phyloP scores from a whole-genome alignment of 2,113 vertebrate species.

The Alligator sinensis region DNA sequence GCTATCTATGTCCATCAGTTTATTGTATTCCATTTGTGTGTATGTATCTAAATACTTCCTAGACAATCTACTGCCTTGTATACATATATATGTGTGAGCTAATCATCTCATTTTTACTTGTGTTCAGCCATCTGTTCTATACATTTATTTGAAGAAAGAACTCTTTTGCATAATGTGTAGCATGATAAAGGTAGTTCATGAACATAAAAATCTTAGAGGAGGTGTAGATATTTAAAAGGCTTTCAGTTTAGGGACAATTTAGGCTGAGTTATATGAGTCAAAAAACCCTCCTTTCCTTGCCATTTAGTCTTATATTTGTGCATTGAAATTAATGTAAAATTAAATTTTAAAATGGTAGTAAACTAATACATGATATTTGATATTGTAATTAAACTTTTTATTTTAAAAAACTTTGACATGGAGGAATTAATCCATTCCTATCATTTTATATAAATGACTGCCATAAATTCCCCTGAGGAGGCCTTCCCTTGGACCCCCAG shows the following conservation, averaged over 20 bases:
- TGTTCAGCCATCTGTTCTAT: neutral
- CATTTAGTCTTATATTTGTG: neutral
- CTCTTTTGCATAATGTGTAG: neutral
- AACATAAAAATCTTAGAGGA: neutral
- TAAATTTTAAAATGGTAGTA: neutral
- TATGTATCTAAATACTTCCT: neutral
- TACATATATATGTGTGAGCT: neutral
- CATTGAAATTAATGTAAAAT: neutral
- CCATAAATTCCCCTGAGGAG: no score
- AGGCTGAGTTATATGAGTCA: neutral
- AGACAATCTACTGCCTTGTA: neutral
- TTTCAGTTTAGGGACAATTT: neutral
- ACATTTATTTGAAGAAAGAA: neutral
- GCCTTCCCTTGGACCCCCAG: no score
- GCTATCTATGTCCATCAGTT: neutral
- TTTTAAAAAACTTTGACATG: neutral
- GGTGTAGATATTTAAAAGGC: neutral
- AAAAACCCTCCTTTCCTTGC: neutral
- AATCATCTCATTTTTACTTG: neutral
- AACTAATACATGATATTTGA: neutral
- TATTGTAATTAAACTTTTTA: neutral
- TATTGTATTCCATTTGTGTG: neutral
- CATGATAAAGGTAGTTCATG: neutral
- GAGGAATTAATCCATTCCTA: no score
- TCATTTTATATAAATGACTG: no score